These are phyloP conservation scores for Anoncus sp. DNA, from an alignment of 2,888 invertebrate genomes.

Conservation along the genomic window DNA sequence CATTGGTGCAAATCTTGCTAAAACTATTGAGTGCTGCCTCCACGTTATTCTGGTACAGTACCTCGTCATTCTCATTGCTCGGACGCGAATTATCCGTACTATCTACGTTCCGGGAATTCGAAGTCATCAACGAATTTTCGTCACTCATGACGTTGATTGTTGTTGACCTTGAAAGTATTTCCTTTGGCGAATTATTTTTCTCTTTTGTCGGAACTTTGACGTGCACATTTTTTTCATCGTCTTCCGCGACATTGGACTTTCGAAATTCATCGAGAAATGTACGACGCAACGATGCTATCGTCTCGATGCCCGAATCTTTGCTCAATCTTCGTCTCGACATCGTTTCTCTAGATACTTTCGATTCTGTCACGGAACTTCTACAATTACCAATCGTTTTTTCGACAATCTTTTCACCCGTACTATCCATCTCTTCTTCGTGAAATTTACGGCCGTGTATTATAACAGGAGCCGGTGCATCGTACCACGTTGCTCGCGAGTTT, in stretches of 20 bases:
- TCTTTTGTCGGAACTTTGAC: slow-evolving; percentile 19
- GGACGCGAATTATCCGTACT: neutral
- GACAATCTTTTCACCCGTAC: neutral
- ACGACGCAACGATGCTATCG: slow-evolving; percentile 58
- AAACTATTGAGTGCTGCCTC: slow-evolving; percentile 68
- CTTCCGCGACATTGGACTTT: slow-evolving; percentile 41
- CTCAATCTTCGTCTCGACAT: slow-evolving; percentile 25
- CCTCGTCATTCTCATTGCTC: slow-evolving; percentile 50
- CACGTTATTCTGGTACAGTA: slow-evolving; percentile 70
- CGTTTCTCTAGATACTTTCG: neutral
- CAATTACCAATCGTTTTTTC: neutral
- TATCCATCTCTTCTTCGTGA: slow-evolving; percentile 42
- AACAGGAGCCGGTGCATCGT: slow-evolving; percentile 76
- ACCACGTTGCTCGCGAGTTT: slow-evolving; percentile 74
- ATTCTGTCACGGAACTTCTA: neutral
- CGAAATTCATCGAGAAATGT: slow-evolving; percentile 60
- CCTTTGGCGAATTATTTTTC: neutral
- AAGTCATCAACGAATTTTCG: neutral
- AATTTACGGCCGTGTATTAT: slow-evolving; percentile 73
- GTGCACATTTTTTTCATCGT: slow-evolving; percentile 10
- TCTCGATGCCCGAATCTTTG: slow-evolving; percentile 55
- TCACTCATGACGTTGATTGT: slow-evolving; percentile 14
- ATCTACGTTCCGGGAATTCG: slow-evolving; percentile 28
- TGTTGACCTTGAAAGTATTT: slow-evolving; percentile 6
- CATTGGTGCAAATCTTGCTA: slow-evolving; percentile 61